Evolutionary conservation across 1,140 invertebrate genomes (phyloP), one percentile per base, ranked within the genome.

Genomic region (Drosophila littoralis): DNA sequence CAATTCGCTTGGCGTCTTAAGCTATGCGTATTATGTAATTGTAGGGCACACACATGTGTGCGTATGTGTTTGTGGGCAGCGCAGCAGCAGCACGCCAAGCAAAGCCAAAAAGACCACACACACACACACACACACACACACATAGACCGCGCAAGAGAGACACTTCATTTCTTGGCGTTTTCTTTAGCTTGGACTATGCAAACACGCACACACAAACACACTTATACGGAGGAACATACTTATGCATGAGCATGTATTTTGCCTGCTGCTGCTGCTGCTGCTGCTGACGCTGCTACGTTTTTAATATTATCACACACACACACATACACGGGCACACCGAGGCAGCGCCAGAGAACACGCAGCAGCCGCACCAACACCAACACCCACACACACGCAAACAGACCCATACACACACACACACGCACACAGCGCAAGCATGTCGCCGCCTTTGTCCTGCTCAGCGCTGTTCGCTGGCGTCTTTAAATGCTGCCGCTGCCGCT

Each of bases 91-190:
- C 32, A 52, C 32, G 50, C 50, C 33, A 55, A 17, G 36, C 52
- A 42, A 42, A 28, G 52, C 36, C 52, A 55, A 28, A 42, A 22
- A 40, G 51, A 38, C 50, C 9, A 54, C 42, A 60, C 54, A 55
- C 55, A 54, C 55, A 78, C 13, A 77, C 64, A 75, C 40, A 17
- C 8, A 54, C 40, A 59, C 54, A 46, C 55, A 78, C 13, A 77
- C 64, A 75, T 35, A 68, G 33, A 52, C 12, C 45, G 35, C 33
- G 51, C 35, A 48, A 66, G 78, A 79, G 82, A 86, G 81, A 75
- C 76, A 86, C 79, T 86, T 86, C 76, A 86, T 88, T 86, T 86
- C 82, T 88, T 88, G 68, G 75, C 79, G 88, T 85, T 85, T 85
- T 77, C 82, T 81, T 86, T 86, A 72, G 67, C 66, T 75, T 67